Evolutionary conservation across 2,113 vertebrate genomes (phyloP), one percentile per base, ranked within the genome.

Genomic region (Sapajus apella): DNA sequence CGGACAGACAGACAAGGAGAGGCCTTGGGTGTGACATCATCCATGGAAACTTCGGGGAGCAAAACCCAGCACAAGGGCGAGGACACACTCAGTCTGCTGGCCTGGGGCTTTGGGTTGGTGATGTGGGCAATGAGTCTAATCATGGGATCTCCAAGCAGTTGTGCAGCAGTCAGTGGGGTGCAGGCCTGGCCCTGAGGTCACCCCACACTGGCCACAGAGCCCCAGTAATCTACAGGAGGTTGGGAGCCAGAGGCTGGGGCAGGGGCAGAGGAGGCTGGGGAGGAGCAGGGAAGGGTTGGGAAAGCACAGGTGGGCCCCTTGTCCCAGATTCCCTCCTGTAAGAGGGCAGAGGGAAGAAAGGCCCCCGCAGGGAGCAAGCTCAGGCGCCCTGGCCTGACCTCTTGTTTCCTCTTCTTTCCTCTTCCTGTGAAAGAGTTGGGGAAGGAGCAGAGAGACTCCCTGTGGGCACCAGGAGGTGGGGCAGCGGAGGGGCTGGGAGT

Each of bases 341-440:
- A 27, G 37, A 75, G 12, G 23, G 66, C 16, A 0, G 66, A 30
- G 72, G 27, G 21, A 75, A 23, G 37, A 27, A 10, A 16, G 72
- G 37, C 72, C 23, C 12, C 5, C 2, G 72, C 20, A 73, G 32
- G 68, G n/a, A 9, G n/a, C 2, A 18, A 72, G 70, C 37, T 73
- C 37, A 1, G 20, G 8, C 0, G 2, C 30, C 32, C 73, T 45
- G 0, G 40, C 21, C 37, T 73, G 7, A 6, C 73, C 25, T 17
- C 18, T 37, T 10, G 0, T n/a, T 70, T 70, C 68, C 17, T 70
- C 14, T 17, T 35, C 64, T 18, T 68, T 68, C 73, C 23, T 76
- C 73, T 45, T 30, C 73, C 73, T 17, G 7, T 30, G 13, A 45
- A 17, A 43, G 6, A 45, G 23, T 27, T 23, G 37, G 23, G 23